Evolutionary conservation across 2,113 vertebrate genomes (phyloP).

Genomic region (Calidris pygmaea): DNA sequence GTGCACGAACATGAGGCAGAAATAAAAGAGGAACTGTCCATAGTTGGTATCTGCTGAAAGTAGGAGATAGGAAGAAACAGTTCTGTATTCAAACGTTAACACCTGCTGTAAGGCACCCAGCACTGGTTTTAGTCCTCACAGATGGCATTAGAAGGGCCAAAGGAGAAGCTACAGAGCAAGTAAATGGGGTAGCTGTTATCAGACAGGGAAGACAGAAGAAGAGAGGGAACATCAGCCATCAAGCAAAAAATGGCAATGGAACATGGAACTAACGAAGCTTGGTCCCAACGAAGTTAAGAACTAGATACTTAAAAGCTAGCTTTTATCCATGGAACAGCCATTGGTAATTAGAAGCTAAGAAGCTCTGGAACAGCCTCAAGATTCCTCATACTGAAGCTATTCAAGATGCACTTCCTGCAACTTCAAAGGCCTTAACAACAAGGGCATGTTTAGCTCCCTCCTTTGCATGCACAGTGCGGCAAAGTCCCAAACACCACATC

Average conservation of each 20-base stretch:
- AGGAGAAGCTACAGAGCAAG: background rate
- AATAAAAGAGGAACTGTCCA: background rate
- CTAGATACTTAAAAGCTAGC: background rate
- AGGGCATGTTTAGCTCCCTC: slow-evolving; percentile 28
- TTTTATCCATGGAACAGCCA: slow-evolving; percentile 16
- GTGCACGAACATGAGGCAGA: background rate
- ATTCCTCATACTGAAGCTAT: slow-evolving; percentile 47
- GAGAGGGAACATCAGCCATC: background rate
- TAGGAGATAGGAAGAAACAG: background rate
- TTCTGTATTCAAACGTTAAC: background rate
- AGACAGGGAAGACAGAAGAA: background rate
- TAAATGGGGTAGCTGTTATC: background rate
- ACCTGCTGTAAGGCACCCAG: background rate
- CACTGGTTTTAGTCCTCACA: background rate
- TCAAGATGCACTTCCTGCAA: slow-evolving; percentile 41
- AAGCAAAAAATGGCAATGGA: background rate
- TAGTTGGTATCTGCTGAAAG: background rate
- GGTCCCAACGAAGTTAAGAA: background rate
- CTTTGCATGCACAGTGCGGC: background rate
- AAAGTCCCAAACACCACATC: background rate
- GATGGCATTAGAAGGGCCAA: background rate
- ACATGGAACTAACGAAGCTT: background rate
- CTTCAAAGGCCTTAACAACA: slow-evolving; percentile 56
- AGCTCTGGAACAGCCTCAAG: slow-evolving; percentile 43
- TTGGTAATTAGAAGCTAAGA: slow-evolving; percentile 20